These are phyloP conservation scores for Mormyrus hasselquistii DNA, from an alignment of 2,797 vertebrate genomes.

Conservation along the genomic window DNA sequence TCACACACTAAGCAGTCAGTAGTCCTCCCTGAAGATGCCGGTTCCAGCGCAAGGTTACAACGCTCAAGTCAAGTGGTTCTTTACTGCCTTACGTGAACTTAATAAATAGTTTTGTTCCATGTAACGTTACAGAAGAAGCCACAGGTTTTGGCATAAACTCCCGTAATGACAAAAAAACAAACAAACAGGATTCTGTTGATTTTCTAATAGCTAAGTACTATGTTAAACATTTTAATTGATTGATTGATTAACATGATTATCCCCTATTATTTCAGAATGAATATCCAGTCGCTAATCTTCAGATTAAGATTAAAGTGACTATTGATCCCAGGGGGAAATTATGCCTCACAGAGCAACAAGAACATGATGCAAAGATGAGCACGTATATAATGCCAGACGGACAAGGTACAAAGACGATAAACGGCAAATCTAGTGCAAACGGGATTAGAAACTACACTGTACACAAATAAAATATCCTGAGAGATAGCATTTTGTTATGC, in stretches of 20 bases:
- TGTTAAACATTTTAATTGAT: background rate
- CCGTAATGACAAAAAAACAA: background rate
- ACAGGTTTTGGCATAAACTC: background rate
- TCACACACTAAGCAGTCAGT: background rate
- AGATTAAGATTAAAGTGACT: background rate
- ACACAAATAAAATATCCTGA: background rate
- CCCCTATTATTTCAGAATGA: background rate
- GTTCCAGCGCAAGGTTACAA: background rate
- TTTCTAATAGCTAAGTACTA: background rate
- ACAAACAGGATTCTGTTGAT: background rate
- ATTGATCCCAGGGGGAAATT: background rate
- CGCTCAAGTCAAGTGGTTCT: background rate
- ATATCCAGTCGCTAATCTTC: background rate
- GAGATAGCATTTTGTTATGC: background rate
- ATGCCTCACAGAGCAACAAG: background rate
- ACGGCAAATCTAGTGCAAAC: background rate
- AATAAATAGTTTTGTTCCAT: background rate
- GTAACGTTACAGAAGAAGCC: background rate
- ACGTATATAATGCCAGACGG: background rate
- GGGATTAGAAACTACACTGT: background rate
- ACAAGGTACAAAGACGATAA: background rate
- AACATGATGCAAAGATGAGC: background rate
- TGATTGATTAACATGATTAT: background rate
- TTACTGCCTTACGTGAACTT: background rate
- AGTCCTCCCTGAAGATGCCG: background rate